Evolutionary conservation across 2,888 invertebrate species (phyloP).

Genomic region (Tenthredo notha): DNA sequence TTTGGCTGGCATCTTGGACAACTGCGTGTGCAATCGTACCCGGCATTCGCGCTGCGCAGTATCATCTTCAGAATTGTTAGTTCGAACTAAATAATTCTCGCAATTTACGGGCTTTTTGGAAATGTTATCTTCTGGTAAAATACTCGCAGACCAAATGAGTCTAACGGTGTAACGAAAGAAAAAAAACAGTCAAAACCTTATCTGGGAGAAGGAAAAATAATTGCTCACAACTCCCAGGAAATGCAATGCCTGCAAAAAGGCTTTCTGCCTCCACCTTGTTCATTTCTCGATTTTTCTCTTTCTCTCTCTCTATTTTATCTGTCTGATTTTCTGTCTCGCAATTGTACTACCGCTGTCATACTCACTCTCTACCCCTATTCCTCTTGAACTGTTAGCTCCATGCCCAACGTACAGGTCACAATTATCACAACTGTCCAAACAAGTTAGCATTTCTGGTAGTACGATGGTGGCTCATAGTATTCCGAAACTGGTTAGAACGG

Average conservation of each 20-base stretch:
- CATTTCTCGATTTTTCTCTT: background rate
- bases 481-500: conserved; percentile 15
- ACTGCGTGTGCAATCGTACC: background rate
- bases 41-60: background rate
- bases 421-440: conserved; percentile 48
- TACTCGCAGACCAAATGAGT: background rate
- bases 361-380: conserved; percentile 14
- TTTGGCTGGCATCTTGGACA: background rate
- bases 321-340: conserved; percentile 18
- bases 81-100: background rate
- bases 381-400: conserved; percentile 10
- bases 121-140: too few relatives aligned
- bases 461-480: conserved; percentile 42
- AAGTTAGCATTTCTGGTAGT: conserved; percentile 34
- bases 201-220: background rate
- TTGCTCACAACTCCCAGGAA: background rate
- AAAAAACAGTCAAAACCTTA: background rate
- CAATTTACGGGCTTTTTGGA: too few relatives aligned
- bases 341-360: conserved; percentile 14
- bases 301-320: background rate
- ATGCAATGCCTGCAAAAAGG: background rate
- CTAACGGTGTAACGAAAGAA: background rate
- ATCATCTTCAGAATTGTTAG: background rate
- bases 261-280: background rate
- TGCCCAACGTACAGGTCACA: conserved; percentile 36